phyloP scores from a whole-genome alignment of 2,888 invertebrate genomes.

The Caenorhabditis angaria region DNA sequence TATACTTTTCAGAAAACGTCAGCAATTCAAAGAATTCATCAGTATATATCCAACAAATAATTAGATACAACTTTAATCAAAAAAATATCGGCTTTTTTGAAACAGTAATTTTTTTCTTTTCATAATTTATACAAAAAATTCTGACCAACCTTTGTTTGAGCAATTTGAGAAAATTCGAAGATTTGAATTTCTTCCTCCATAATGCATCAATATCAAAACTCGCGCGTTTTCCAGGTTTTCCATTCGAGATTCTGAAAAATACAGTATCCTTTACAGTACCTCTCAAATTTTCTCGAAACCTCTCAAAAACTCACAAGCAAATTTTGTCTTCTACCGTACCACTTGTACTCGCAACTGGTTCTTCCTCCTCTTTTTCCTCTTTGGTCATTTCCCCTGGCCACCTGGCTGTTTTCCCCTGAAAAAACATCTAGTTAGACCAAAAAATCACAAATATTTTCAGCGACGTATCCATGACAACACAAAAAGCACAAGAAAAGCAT shows the following conservation, averaged over 20 bases:
- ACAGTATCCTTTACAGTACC: neutral
- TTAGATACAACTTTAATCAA: too few relatives aligned
- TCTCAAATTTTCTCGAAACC: neutral
- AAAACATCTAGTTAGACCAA: too few relatives aligned
- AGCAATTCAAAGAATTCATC: too few relatives aligned
- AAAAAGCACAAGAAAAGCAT: conserved; percentile 1
- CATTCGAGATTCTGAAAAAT: conserved; percentile 13
- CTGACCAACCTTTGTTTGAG: conserved; percentile 1
- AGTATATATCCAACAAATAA: too few relatives aligned
- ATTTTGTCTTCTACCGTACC: too few relatives aligned
- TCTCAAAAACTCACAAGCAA: neutral
- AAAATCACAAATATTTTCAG: too few relatives aligned
- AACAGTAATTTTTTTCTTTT: too few relatives aligned
- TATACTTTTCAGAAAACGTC: too few relatives aligned
- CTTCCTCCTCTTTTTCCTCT: conserved; percentile 38
- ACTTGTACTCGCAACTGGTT: conserved; percentile 24
- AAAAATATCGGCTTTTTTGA: too few relatives aligned
- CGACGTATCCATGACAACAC: conserved; percentile 31
- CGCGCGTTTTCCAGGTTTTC: conserved; percentile 27
- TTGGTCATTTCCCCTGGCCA: conserved; percentile 3
- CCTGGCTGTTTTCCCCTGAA: too few relatives aligned
- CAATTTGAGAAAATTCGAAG: conserved; percentile 3
- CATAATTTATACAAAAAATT: neutral
- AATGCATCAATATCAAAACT: conserved; percentile 38
- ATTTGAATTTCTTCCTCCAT: conserved; percentile 39